These are phyloP conservation scores for Kradibia gibbosae DNA, from an alignment of 1,140 invertebrate species.

Conservation along the genomic window DNA sequence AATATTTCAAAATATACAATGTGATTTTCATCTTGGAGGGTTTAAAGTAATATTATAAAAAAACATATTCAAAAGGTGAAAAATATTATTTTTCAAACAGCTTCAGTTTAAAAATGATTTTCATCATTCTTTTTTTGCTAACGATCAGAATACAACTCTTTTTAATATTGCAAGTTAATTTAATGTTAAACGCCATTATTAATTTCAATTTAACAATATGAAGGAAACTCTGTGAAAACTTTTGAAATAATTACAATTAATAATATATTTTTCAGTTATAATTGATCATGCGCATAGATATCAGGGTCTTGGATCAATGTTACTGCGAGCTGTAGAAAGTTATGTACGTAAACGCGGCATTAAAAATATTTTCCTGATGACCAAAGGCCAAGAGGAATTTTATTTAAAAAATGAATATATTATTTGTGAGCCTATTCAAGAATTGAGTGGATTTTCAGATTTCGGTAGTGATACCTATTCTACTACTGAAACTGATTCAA, in stretches of 20 bases:
- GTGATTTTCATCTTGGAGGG: no score
- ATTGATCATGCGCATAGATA: constrained; percentile 79
- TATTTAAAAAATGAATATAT: constrained; percentile 83
- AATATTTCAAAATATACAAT: neutral
- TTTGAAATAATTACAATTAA: neutral
- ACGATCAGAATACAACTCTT: no score
- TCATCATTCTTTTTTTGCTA: no score
- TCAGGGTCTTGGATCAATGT: constrained; percentile 81
- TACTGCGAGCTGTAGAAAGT: constrained; percentile 81
- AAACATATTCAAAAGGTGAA: no score
- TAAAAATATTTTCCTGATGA: constrained; percentile 81
- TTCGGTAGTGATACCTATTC: constrained; percentile 53
- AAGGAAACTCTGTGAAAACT: no score
- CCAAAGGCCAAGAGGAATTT: constrained; percentile 84
- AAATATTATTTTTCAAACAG: no score
- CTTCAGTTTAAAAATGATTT: no score
- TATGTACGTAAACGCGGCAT: constrained; percentile 76
- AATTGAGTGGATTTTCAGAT: constrained; percentile 72
- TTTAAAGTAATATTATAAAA: no score
- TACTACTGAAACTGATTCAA: constrained; percentile 42
- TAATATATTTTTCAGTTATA: constrained; percentile 74
- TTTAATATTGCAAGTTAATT: no score
- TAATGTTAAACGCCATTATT: no score
- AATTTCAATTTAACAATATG: no score
- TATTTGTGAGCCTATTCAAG: constrained; percentile 79